phyloP scores from a whole-genome alignment of 2,797 vertebrate genomes.

The Pelobates cultripes region DNA sequence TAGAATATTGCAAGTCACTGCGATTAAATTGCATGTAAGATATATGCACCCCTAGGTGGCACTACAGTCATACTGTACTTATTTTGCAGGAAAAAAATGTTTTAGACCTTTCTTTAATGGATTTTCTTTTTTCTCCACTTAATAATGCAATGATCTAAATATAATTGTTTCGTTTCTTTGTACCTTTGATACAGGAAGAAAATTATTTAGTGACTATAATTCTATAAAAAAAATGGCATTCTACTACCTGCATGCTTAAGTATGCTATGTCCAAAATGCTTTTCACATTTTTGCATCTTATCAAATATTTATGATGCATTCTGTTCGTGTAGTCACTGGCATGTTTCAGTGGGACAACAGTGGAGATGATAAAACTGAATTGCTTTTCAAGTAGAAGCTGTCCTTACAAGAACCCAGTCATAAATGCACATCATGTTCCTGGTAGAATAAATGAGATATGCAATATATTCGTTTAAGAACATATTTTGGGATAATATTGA shows the following conservation, averaged over 20 bases:
- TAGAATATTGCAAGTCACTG: no score
- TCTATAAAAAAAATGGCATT: not conserved
- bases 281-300: not conserved
- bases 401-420: not conserved
- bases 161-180: not conserved
- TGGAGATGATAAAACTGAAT: not conserved
- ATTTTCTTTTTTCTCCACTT: not conserved
- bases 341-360: not conserved
- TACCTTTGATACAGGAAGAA: not conserved
- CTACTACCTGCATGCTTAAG: not conserved
- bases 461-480: no score
- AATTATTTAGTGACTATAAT: not conserved
- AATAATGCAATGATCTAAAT: not conserved
- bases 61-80: not conserved
- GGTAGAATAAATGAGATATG: not conserved
- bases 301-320: not conserved
- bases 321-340: not conserved
- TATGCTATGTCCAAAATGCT: not conserved
- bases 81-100: not conserved
- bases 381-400: not conserved
- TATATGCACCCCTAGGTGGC: not conserved
- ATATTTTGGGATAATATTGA: no score
- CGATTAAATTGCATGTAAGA: no score
- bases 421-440: not conserved
- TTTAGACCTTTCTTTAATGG: not conserved